Evolutionary conservation across 1,140 invertebrate species (phyloP), one percentile per base, ranked within the genome.

Genomic region (Brachionus sp.): DNA sequence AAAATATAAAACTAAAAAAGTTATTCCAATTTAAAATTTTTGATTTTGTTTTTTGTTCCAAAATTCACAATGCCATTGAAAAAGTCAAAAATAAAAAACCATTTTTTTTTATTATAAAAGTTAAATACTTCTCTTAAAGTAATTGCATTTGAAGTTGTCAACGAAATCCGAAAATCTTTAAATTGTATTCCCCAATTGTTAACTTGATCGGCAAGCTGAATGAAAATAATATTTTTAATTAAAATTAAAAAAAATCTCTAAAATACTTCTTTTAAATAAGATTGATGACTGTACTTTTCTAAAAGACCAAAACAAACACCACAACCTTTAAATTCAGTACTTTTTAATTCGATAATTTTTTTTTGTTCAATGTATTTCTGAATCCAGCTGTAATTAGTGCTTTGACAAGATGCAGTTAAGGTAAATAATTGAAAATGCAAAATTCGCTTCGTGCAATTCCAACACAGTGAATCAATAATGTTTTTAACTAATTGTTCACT

Each of bases 101-200:
- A n/a, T n/a, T n/a, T n/a, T n/a, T 42, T 33, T 25, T 1, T 50
- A 77, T 35, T 37, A 33, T 50, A 23, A 50, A 57, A 57, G n/a
- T 33, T 7, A 57, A 13, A n/a, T 57, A 78, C 75, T 66, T 80
- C 77, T 80, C 77, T 29, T 66, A 80, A 13, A 42, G 62, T 62
- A 62, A 37, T 29, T 39, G 50, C 77, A 44, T 80, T 80, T 16
- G 77, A 66, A 5, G 77, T 29, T 5, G 77, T 80, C 12, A 80
- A 42, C 12, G 77, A 80, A 23, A 80, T 80, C 5, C 77, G 50
- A 37, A 80, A 80, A 66, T 80, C 77, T 37, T 62, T 80, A 25
- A 80, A 80, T 44, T 80, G 77, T 42, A 80, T 80, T 33, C 77
- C 77, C n/a, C 46, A 62, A 10, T 80, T 57, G 19, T 80, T 80